These are phyloP conservation scores for Spinibarbus caldwelli DNA, from an alignment of 2,797 vertebrate genomes.

Conservation along the genomic window DNA sequence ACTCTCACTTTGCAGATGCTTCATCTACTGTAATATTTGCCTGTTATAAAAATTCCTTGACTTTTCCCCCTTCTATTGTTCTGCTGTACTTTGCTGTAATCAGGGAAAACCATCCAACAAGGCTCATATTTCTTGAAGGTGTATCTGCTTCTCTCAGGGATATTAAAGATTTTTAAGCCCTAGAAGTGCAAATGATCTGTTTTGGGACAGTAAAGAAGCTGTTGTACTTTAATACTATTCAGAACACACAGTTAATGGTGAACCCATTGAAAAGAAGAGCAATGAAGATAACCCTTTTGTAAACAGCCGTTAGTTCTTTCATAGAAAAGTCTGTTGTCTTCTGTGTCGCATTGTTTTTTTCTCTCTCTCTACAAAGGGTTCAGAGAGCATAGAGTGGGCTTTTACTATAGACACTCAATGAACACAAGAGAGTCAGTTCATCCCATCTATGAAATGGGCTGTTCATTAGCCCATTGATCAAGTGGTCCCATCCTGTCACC, in stretches of 20 bases:
- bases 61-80: conserved; percentile 42
- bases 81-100: conserved; percentile 57
- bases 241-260: conserved; percentile 32
- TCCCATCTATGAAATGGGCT: conserved; percentile 81
- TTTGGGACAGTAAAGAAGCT: conserved; percentile 35
- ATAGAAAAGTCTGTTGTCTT: conserved; percentile 25
- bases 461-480: conserved; percentile 87
- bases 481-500: conserved; percentile 83
- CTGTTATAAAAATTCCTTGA: conserved; percentile 53
- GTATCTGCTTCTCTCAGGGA: conserved; percentile 52
- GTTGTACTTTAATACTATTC: conserved; percentile 34
- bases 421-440: conserved; percentile 72
- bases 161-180: conserved; percentile 57
- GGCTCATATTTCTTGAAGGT: conserved; percentile 58
- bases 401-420: conserved; percentile 53
- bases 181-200: conserved; percentile 49
- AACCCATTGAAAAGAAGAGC: conserved; percentile 18
- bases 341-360: conserved; percentile 4
- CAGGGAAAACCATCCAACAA: conserved; percentile 57
- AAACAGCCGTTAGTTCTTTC: conserved; percentile 37
- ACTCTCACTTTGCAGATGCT: conserved; percentile 41
- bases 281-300: conserved; percentile 40
- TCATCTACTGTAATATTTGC: conserved; percentile 57
- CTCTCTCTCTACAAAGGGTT: conserved; percentile 41
- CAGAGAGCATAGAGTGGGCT: conserved; percentile 43